Evolutionary conservation across 2,888 invertebrate genomes (phyloP).

Genomic region (Thecocarcelia acutangulata): DNA sequence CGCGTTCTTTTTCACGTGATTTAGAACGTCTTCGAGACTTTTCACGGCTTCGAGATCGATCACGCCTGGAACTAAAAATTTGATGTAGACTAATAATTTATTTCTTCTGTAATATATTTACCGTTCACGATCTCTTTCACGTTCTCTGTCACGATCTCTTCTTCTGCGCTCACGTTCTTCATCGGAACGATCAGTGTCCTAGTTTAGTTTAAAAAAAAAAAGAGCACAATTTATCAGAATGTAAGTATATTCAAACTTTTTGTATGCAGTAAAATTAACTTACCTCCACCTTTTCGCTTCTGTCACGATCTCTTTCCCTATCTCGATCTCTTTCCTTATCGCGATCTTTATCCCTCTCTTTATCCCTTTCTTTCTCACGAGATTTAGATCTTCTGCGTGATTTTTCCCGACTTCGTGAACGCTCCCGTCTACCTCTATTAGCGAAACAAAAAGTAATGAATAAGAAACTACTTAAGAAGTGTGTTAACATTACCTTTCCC

Average conservation of each 20-base stretch:
- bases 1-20: slow-evolving; percentile 84
- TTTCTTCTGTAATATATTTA: slow-evolving; percentile 58
- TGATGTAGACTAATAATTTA: slow-evolving; percentile 4
- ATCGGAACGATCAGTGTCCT: slow-evolving; percentile 73
- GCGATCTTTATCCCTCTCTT: slow-evolving; percentile 79
- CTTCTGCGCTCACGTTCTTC: slow-evolving; percentile 76
- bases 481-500: slow-evolving; percentile 74
- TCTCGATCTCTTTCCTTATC: slow-evolving; percentile 83
- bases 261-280: neutral
- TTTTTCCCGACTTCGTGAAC: slow-evolving; percentile 75
- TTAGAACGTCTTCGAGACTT: slow-evolving; percentile 86
- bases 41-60: slow-evolving; percentile 86
- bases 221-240: neutral
- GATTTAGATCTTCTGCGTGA: slow-evolving; percentile 86
- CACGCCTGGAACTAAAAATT: slow-evolving; percentile 75
- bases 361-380: slow-evolving; percentile 81
- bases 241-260: neutral
- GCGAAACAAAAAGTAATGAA: neutral
- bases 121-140: slow-evolving; percentile 77
- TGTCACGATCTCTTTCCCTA: slow-evolving; percentile 80
- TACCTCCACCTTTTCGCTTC: slow-evolving; percentile 68
- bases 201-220: neutral
- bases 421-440: slow-evolving; percentile 72
- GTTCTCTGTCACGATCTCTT: slow-evolving; percentile 75
- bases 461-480: neutral